A percentile compares a stretch with the other conserved stretches of the same genome.
Conservation (phyloP, 2,888 invertebrate species). For the Andrena praecox region DNA sequence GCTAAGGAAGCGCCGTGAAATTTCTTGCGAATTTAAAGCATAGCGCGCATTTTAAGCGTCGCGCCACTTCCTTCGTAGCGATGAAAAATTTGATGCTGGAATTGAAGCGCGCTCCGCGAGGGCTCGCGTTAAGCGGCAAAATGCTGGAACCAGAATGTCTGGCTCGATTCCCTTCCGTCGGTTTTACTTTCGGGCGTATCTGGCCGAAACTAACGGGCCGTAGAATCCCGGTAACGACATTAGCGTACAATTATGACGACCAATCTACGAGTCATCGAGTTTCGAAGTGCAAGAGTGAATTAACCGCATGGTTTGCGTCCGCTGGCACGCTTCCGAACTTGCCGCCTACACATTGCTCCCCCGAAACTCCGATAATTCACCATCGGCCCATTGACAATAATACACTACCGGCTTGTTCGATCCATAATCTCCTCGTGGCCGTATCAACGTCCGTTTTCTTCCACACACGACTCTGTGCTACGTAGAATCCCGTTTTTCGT, state of each 20-base stretch:
- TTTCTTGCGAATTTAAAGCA: too few relatives aligned
- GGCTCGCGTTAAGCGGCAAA: not conserved
- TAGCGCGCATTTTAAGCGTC: too few relatives aligned
- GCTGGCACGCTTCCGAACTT: conserved; percentile 65
- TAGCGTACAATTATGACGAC: conserved; percentile 69
- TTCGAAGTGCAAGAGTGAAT: conserved; percentile 71
- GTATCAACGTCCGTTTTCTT: not conserved
- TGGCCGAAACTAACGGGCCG: conserved; percentile 45
- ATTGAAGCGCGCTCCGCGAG: not conserved
- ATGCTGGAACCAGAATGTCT: not conserved
- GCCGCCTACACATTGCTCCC: conserved; percentile 30
- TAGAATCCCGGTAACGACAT: conserved; percentile 65
- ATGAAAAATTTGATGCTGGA: not conserved
- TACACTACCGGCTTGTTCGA: conserved; percentile 29
- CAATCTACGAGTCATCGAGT: conserved; percentile 69
- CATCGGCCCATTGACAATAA: conserved; percentile 59
- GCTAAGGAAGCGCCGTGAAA: too few relatives aligned
- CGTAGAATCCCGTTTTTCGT: not conserved
- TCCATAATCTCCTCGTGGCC: not conserved
- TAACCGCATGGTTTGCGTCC: conserved; percentile 66
- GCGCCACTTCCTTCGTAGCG: not conserved
- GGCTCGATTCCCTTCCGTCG: conserved; percentile 15
- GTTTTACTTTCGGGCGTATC: conserved; percentile 38
- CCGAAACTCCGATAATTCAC: conserved; percentile 65
- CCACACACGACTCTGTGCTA: not conserved